Evolutionary conservation across 2,797 vertebrate species (phyloP).

Genomic region (Leuciscus waleckii): DNA sequence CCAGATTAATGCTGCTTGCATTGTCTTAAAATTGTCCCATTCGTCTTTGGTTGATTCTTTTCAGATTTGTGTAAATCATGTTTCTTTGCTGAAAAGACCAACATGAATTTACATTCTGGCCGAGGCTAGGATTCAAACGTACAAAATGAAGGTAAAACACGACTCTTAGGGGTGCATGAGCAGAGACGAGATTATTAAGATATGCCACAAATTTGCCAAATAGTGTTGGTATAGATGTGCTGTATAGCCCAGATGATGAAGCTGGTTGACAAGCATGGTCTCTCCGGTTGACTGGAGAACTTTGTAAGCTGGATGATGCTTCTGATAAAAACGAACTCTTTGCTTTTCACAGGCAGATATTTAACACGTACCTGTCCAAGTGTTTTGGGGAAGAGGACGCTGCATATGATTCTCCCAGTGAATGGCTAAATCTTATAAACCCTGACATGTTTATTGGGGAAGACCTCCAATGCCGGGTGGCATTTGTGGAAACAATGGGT

Average conservation of each 20-base stretch:
- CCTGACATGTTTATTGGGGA: slow-evolving; percentile 76
- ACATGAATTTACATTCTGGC: not conserved
- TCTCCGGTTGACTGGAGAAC: not conserved
- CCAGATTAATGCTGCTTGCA: not conserved
- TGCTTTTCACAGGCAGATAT: slow-evolving; percentile 74
- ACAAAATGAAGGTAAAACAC: not conserved
- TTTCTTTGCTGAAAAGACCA: not conserved
- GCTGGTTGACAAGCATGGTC: not conserved
- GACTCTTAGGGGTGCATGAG: not conserved
- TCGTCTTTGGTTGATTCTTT: not conserved
- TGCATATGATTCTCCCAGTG: slow-evolving; percentile 71
- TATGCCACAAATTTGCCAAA: not conserved
- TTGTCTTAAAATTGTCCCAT: not conserved
- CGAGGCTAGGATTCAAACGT: not conserved
- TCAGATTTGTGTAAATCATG: not conserved
- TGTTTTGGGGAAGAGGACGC: slow-evolving; percentile 79
- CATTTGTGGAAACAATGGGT: slow-evolving; percentile 83
- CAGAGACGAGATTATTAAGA: not conserved
- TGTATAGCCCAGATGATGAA: not conserved
- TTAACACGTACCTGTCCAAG: slow-evolving; percentile 75
- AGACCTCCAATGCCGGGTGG: slow-evolving; percentile 79
- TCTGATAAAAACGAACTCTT: slow-evolving; percentile 27
- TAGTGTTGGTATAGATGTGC: not conserved
- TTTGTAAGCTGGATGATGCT: no score
- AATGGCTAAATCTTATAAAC: slow-evolving; percentile 79